Evolutionary conservation across 2,888 invertebrate genomes (phyloP).

Genomic region (Clepsis dumicolana): DNA sequence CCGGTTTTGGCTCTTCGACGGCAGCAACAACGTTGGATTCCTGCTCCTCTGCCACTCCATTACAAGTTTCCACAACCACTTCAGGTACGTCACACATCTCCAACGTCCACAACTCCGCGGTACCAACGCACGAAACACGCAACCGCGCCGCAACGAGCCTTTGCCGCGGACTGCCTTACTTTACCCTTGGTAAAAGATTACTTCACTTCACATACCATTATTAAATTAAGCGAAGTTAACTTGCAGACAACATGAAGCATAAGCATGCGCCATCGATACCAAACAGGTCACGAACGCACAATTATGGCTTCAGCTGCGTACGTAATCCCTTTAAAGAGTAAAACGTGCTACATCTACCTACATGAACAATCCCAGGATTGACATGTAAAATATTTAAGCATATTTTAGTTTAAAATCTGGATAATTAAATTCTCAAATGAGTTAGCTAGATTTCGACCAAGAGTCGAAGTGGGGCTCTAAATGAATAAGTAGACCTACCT

Average conservation of each 20-base stretch:
- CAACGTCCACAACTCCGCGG: constrained; percentile 52
- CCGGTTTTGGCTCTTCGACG: constrained; percentile 62
- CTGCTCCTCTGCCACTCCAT: constrained; percentile 68
- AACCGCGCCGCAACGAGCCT: constrained; percentile 66
- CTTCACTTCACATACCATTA: constrained; percentile 80
- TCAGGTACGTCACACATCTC: constrained; percentile 76
- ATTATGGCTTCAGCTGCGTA: constrained; percentile 75
- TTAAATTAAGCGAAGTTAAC: constrained; percentile 84
- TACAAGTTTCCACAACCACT: constrained; percentile 75
- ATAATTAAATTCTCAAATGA: neutral
- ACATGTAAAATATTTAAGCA: neutral
- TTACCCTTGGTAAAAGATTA: constrained; percentile 84
- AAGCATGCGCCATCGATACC: constrained; percentile 79
- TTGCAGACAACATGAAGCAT: constrained; percentile 72
- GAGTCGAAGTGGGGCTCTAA: no score
- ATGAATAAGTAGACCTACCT: no score
- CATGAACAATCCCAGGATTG: constrained; percentile 22
- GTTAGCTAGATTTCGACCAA: neutral
- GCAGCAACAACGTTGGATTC: constrained; percentile 55
- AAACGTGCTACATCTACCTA: constrained; percentile 46
- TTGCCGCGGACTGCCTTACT: constrained; percentile 73
- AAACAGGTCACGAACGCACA: constrained; percentile 83
- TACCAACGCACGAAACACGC: constrained; percentile 58
- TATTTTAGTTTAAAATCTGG: neutral
- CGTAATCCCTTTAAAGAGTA: constrained; percentile 79